Evolutionary conservation across 1,140 invertebrate species (phyloP), one percentile per base, ranked within the genome.

Genomic region (Papilio machaon): DNA sequence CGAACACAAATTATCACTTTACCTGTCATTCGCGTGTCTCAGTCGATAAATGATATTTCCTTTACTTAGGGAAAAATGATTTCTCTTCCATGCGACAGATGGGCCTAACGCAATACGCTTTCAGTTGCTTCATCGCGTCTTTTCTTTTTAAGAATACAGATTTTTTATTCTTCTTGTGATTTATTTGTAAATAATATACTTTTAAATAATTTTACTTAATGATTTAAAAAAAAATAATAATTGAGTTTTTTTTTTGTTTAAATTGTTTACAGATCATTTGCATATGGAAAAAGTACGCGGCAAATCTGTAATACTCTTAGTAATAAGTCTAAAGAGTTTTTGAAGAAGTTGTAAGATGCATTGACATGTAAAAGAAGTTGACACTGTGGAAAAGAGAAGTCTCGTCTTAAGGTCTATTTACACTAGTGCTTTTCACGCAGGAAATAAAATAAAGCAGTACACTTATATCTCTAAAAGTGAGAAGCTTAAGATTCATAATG

Each of bases 1-100:
- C 74, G 47, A 76, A 49, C 74, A 35, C 74, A 76, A 76, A 76
- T 76, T 76, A 76, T 76, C 46, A 76, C 46, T 76, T 76, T 76
- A 23, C 74, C 9, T 54, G 74, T 52, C 74, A 49, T 76, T 54
- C 47, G 74, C 74, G 47, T 76, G 74, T 49, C 74, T 49, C 46
- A 19, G 9, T 13, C 6, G 46, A 47, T 54, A 19, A 76, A 76
- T 52, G 74, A 49, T 76, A 76, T 76, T 76, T 76, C 74, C 74
- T 52, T 76, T 73, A 73, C 43, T 73, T 76, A n/a, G 74, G 13
- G 6, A 52, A 19, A 76, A 76, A 76, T 75, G n/a, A 76, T 74
- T 76, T 49, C 19, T 30, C 52, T 54, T 17, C 23, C n/a, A 76
- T 19, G 46, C 43, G 74, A 76, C 74, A 76, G 74, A 76, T 76